A percentile compares a stretch with the other conserved stretches of the same genome.
phyloP scores from a whole-genome alignment of 2,113 vertebrate species.

The Scalopus aquaticus region DNA sequence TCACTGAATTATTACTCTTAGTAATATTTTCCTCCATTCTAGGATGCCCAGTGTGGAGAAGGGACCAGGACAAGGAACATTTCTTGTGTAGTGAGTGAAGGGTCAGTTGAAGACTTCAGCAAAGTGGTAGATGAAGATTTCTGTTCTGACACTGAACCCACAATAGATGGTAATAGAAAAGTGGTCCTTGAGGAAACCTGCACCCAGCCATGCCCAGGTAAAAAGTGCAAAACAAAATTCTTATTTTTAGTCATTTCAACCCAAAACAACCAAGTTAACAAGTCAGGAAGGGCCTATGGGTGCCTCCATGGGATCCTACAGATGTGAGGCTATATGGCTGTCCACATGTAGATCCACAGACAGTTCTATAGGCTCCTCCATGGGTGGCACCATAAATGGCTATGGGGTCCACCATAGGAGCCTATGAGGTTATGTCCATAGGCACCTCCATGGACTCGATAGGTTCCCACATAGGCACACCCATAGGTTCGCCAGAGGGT shows the following conservation, averaged over 20 bases:
- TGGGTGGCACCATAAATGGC: too few relatives aligned
- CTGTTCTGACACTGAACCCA: conserved; percentile 90
- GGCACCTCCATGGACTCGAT: too few relatives aligned
- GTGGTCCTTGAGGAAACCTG: conserved; percentile 92
- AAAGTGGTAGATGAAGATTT: conserved; percentile 95
- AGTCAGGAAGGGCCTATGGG: background rate
- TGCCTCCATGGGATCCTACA: too few relatives aligned
- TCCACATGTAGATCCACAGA: too few relatives aligned
- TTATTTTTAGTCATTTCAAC: background rate
- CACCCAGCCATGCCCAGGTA: conserved; percentile 96
- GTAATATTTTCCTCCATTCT: conserved; percentile 66
- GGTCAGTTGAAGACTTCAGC: conserved; percentile 85
- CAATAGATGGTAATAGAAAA: conserved; percentile 88
- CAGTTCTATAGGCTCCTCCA: too few relatives aligned
- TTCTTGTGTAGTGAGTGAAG: conserved; percentile 95
- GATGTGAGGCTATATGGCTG: too few relatives aligned
- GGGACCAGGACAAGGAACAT: conserved; percentile 93
- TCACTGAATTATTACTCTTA: conserved; percentile 58
- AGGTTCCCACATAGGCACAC: too few relatives aligned
- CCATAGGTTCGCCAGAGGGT: too few relatives aligned
- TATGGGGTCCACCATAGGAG: too few relatives aligned
- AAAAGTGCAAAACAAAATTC: background rate
- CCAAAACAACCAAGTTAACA: too few relatives aligned
- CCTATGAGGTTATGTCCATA: too few relatives aligned
- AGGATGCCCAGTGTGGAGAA: conserved; percentile 95